Evolutionary conservation across 2,113 vertebrate species (phyloP).

Genomic region (Progne subis): DNA sequence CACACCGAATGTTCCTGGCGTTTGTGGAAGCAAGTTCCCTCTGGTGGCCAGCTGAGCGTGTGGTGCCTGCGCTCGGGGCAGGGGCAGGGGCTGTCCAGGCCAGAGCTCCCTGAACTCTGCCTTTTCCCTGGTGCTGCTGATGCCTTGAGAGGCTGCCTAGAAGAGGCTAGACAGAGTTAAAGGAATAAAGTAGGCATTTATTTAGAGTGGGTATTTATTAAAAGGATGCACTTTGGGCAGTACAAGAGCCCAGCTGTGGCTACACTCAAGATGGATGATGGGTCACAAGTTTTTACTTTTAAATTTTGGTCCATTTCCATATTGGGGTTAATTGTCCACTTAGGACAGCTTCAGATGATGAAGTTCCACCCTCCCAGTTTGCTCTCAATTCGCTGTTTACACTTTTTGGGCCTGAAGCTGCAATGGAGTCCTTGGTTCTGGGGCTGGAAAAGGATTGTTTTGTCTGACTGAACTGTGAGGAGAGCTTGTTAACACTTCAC

Average conservation of each 20-base stretch:
- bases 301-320: not conserved
- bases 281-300: not conserved
- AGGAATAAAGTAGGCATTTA: not conserved
- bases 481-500: not conserved
- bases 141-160: not conserved
- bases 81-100: not conserved
- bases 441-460: not conserved
- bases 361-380: not conserved
- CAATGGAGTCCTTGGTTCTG: not conserved
- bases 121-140: not conserved
- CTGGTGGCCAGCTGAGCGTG: not conserved
- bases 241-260: accelerated
- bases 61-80: not conserved
- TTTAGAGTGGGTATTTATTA: not conserved
- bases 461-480: not conserved
- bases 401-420: not conserved
- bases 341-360: not conserved
- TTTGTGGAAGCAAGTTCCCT: not conserved
- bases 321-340: not conserved
- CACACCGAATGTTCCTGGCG: accelerated
- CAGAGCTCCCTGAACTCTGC: not conserved
- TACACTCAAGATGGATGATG: not conserved
- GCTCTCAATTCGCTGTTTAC: not conserved
- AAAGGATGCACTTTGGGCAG: not conserved
- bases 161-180: not conserved